A percentile compares a stretch with the other conserved stretches of the same genome.
Evolutionary conservation across 92 coral and sea anemone species (phyloP).

Genomic region (Zoanthus sansibaricus): DNA sequence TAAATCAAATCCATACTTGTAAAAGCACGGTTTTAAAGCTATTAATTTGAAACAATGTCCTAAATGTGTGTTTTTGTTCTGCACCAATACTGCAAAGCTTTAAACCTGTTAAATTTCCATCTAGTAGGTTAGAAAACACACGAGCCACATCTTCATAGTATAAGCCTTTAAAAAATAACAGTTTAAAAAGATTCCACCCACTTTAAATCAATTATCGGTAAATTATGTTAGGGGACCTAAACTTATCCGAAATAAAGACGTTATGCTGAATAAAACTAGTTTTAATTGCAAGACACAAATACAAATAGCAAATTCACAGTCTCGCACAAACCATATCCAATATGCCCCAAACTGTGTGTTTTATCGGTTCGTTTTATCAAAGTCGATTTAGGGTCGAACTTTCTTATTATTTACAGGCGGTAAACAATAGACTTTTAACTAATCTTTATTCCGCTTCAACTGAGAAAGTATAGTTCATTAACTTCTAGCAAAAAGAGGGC

Average conservation of each 20-base stretch:
- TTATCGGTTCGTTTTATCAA: too few relatives aligned
- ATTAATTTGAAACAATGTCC: too few relatives aligned
- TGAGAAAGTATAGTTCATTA: not conserved
- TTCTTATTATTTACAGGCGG: not conserved
- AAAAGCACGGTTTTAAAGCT: too few relatives aligned
- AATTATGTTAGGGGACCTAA: not conserved
- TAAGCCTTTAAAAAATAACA: not conserved
- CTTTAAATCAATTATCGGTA: conserved; percentile 1
- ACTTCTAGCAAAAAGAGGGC: not conserved
- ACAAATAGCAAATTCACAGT: not conserved
- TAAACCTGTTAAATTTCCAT: too few relatives aligned
- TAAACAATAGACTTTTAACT: not conserved
- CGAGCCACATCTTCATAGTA: not conserved
- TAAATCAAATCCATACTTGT: too few relatives aligned
- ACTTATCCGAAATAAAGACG: not conserved
- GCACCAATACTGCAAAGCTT: too few relatives aligned
- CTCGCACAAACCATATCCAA: not conserved
- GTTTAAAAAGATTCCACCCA: not conserved
- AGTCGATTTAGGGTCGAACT: not conserved
- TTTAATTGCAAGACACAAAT: not conserved
- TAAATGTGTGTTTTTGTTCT: too few relatives aligned
- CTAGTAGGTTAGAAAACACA: too few relatives aligned
- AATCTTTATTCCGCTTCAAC: not conserved
- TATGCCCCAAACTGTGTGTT: not conserved
- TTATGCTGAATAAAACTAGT: not conserved